Evolutionary conservation across 2,888 invertebrate genomes (phyloP).

Genomic region (Cephonodes hylas): DNA sequence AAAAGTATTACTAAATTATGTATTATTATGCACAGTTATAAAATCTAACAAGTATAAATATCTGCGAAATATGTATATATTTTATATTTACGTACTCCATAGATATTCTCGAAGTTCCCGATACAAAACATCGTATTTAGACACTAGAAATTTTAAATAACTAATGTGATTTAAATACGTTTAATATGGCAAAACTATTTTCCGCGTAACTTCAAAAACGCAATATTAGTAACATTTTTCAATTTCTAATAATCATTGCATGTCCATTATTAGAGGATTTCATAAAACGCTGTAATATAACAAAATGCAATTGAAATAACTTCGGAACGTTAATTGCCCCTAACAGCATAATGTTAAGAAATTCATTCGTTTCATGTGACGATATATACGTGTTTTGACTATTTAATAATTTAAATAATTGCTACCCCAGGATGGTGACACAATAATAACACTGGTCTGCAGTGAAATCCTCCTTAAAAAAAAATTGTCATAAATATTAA

Average conservation of each 20-base stretch:
- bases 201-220: background rate
- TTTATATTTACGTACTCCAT: too few species aligned
- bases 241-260: slow-evolving; percentile 12
- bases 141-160: too few species aligned
- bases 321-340: background rate
- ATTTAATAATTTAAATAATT: background rate
- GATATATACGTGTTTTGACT: background rate
- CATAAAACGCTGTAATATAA: slow-evolving; percentile 10
- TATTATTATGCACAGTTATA: too few species aligned
- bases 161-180: too few species aligned
- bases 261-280: background rate
- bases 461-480: too few species aligned
- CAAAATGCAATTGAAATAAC: slow-evolving; percentile 2
- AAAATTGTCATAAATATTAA: too few species aligned
- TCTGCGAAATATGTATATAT: too few species aligned
- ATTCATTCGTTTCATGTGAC: background rate
- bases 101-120: too few species aligned
- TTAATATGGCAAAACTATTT: background rate
- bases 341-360: background rate
- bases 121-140: too few species aligned
- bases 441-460: too few species aligned
- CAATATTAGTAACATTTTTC: background rate
- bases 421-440: background rate
- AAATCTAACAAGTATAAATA: too few species aligned
- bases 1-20: too few species aligned